Evolutionary conservation across 2,888 invertebrate genomes (phyloP), one percentile per base, ranked within the genome.

Genomic region (Buathra laborator): DNA sequence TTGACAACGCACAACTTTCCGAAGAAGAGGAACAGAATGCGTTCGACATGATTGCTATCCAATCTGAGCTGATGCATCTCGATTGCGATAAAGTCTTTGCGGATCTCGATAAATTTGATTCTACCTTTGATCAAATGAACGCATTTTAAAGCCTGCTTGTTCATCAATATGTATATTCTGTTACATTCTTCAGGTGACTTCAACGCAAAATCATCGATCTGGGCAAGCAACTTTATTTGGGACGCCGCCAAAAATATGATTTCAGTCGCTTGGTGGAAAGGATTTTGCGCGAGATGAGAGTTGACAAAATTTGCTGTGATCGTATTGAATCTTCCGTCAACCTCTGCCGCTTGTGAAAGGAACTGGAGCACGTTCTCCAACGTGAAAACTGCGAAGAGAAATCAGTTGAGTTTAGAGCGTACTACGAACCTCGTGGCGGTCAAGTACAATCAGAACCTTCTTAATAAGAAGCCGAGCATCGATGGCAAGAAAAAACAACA

Each of bases 221-320:
- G 53, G 53, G n/a, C 53, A 7, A 53, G 6, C 19, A 7, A 53
- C 2, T 53, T 7, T 14, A 53, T 53, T 16, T 53, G 53, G 53
- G n/a, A 2, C 9, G 67, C 67, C 4, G 67, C 67, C 0, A 37
- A 67, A 14, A 32, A 9, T 16, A 67, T 32, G 37, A 7, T 12
- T 67, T 37, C 67, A 67, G 37, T 16, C 14, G 32, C 67, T 6
- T 67, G 67, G 67, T 67, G 67, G 67, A 43, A 67, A 16, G 67
- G 43, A 5, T 67, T 24, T 14, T 67, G 67, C 37, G 67, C 67
- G 0, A 32, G 43, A 37, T 37, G 67, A 9, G 67, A 67, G 67
- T 37, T 67, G 12, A 32, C 67, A 14, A 67, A 67, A 14, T 67
- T 67, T n/a, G n/a, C n/a, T n/a, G 32, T 67, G 9, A 37, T 43